Evolutionary conservation across 2,797 vertebrate genomes (phyloP), one percentile per base, ranked within the genome.

Genomic region (Acrocephalus scirpaceus): DNA sequence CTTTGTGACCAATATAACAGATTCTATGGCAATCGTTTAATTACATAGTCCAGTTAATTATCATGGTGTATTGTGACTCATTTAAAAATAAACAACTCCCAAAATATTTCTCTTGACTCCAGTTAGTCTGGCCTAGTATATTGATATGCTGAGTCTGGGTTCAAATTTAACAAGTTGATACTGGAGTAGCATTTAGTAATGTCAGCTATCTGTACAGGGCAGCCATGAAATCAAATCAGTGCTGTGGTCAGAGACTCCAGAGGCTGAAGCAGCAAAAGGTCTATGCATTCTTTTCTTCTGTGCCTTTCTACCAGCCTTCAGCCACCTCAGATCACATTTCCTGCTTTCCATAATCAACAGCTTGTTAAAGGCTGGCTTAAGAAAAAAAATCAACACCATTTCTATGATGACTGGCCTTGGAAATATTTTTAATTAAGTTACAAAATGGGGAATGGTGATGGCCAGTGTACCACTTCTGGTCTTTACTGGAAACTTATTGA

Each of bases 41-140:
- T 97, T 97, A 97, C 97, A 96, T 96, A 97, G 98, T 98, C 92
- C 66, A 73, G 94, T 98, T 99, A 99, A 98, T 98, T 98, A 98
- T 99, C 98, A 96, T 96, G 94, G 96, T 97, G 95, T 97, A 98
- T 98, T 98, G 98, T 98, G 97, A 98, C 97, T 98, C 93, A 84
- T 95, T 98, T 99, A 99, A 98, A 99, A 99, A 99, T 99, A 99
- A 98, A 98, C 98, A 97, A 96, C 97, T 98, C 98, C 98, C 96
- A 98, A 99, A 99, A 99, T 99, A 99, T 98, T 99, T 98, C 97
- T 96, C 97, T 98, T 98, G 99, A 99, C 99, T 99, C 99, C 99
- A 98, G 98, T 98, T 98, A 98, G 99, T 99, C 99, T 99, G 98
- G 98, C 98, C 97, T 97, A 98, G 98, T 97, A 98, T 98, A 98